A percentile compares a stretch with the other conserved stretches of the same genome.
Evolutionary conservation across 1,140 invertebrate genomes (phyloP).

Genomic region (Drosophila chauvacae): DNA sequence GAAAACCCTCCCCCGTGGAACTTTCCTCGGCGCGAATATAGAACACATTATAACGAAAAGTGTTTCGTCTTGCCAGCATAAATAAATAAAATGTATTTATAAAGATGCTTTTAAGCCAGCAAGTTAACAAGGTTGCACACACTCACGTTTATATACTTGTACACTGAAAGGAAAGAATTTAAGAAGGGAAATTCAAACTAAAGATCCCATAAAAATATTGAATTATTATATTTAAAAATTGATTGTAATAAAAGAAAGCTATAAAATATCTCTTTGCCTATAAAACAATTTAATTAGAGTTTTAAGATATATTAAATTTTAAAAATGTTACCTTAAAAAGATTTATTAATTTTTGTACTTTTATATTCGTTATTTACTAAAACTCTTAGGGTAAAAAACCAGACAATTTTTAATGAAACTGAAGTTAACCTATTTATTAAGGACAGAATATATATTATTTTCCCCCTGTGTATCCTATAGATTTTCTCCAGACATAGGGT

Average conservation of each 20-base stretch:
- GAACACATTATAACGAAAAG: constrained; percentile 71
- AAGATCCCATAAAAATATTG: background rate
- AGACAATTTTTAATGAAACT: too few relatives aligned
- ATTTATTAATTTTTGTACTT: too few relatives aligned
- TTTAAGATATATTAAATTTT: background rate
- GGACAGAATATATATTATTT: background rate
- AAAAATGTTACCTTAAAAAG: too few relatives aligned
- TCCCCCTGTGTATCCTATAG: background rate
- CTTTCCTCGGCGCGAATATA: constrained; percentile 26
- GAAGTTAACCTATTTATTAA: too few relatives aligned
- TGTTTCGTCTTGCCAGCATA: constrained; percentile 75
- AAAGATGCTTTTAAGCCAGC: constrained; percentile 81
- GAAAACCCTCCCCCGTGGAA: constrained; percentile 3
- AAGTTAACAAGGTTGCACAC: constrained; percentile 73
- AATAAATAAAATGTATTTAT: constrained; percentile 84
- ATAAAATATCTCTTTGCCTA: too few relatives aligned
- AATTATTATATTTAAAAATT: too few relatives aligned
- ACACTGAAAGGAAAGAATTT: constrained; percentile 7
- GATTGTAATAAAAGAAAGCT: too few relatives aligned
- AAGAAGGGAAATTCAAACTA: background rate
- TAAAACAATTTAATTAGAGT: accelerated
- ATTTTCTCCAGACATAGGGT: constrained; percentile 11
- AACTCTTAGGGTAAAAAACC: background rate
- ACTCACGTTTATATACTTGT: background rate
- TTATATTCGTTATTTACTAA: too few relatives aligned